Percentiles rank a stretch among this genome's conserved stretches.
phyloP scores from a whole-genome alignment of 2,797 vertebrate species.

The Parauchenoglanis ngamensis region DNA sequence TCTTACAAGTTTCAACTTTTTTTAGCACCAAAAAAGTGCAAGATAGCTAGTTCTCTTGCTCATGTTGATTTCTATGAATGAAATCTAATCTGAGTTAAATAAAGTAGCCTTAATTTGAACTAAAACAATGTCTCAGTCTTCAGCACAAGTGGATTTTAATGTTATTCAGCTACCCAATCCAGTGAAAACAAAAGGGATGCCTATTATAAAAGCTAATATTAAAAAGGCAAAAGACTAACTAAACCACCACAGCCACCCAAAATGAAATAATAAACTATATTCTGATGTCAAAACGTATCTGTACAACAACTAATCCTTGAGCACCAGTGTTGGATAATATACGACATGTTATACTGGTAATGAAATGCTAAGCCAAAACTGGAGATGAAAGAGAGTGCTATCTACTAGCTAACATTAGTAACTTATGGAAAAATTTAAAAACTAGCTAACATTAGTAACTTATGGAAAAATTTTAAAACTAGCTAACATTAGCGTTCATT shows the following conservation, averaged over 20 bases:
- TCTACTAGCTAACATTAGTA: too few species aligned
- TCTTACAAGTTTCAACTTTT: too few species aligned
- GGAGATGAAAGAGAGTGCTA: too few species aligned
- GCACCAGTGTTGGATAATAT: too few species aligned
- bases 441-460: too few species aligned
- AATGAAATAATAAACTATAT: neutral
- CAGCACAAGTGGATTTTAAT: neutral
- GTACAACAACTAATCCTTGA: neutral
- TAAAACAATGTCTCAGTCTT: neutral
- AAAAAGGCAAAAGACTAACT: constrained; percentile 1
- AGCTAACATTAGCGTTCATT: too few species aligned
- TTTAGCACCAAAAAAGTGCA: too few species aligned
- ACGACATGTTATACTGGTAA: too few species aligned
- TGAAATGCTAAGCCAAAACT: too few species aligned
- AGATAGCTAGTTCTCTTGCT: neutral
- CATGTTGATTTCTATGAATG: neutral
- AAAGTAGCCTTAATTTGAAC: neutral
- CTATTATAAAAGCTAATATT: neutral
- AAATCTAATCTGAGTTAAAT: constrained; percentile 21
- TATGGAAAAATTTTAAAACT: too few species aligned
- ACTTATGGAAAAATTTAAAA: too few species aligned
- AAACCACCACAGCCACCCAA: neutral
- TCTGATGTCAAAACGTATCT: neutral
- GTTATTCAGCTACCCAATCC: too few species aligned
- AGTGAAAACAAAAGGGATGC: neutral